Base-by-base conservation (phyloP, 2,888 invertebrate species). In the Chromoteleia sp. region DNA sequence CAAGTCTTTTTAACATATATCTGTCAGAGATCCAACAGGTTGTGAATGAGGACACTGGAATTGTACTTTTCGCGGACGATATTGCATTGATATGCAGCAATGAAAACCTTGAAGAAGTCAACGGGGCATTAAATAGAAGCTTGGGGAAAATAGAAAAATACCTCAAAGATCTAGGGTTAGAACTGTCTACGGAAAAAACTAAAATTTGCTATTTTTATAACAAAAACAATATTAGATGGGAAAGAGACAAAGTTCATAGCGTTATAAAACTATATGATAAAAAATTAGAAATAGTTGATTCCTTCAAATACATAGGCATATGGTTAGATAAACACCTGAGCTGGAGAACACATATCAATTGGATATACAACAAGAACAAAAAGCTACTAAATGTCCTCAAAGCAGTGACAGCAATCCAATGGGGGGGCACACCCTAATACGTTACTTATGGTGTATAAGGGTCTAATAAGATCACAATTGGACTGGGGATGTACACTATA, bases 351-450 rank as follows among this genome's bases (percentile, higher is more conserved):
- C 39, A 39, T 8, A 12, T 39, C 2, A 39, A 39, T 3, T 6
- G 12, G 8, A 39, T 10, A 5, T 17, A 19, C 12, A 2, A 39
- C 2, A 48, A 21, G n/a, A 21, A n/a, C 12, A 19, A 21, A 48
- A 52, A 52, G 14, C 10, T 52, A 12, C 10, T 52, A 3, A 52
- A 52, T 10, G 6, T 52, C 7, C n/a, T 52, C 5, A 52, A 52
- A 52, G 14, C 14, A 1, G 29, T 30, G n/a, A n/a, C n/a, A n/a
- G n/a, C n/a, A n/a, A n/a, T n/a, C n/a, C n/a, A n/a, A n/a, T n/a
- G n/a, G n/a, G n/a, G n/a, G n/a, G n/a, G n/a, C n/a, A n/a, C n/a
- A n/a, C n/a, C n/a, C n/a, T n/a, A n/a, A n/a, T n/a, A n/a, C n/a
- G n/a, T n/a, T n/a, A n/a, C n/a, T n/a, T n/a, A n/a, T n/a, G n/a